Evolutionary conservation across 2,797 vertebrate genomes (phyloP).

Genomic region (Potorous gilbertii): DNA sequence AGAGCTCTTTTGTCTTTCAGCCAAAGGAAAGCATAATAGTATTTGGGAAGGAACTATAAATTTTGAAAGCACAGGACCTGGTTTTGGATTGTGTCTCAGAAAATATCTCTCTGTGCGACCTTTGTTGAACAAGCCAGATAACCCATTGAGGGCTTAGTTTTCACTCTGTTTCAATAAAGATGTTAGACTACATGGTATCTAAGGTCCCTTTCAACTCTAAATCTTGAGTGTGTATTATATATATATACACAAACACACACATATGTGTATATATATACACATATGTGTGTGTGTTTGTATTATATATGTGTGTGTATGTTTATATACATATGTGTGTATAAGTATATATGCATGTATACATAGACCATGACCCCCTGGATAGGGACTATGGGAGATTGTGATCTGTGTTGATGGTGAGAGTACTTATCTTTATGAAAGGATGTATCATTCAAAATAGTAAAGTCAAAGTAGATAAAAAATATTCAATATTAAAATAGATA

Average conservation of each 20-base stretch:
- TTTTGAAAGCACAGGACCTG: not conserved
- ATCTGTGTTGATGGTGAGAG: not conserved
- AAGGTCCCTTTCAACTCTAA: not conserved
- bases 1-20: not conserved
- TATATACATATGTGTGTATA: too few relatives aligned
- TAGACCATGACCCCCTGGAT: not conserved
- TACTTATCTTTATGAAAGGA: not conserved
- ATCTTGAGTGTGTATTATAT: not conserved
- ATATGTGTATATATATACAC: too few relatives aligned
- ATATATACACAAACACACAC: too few relatives aligned
- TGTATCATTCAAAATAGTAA: not conserved
- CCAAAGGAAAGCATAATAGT: not conserved
- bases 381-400: not conserved
- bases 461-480: not conserved
- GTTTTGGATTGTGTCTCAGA: not conserved
- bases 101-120: not conserved
- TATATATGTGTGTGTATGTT: not conserved
- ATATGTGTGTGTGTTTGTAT: too few relatives aligned
- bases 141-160: not conserved
- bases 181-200: not conserved
- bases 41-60: not conserved
- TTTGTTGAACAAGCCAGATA: not conserved
- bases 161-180: not conserved
- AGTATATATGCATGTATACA: not conserved
- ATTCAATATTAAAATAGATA: not conserved